Conservation (phyloP, 2,113 vertebrate genomes). For the Polypterus bichir region DNA sequence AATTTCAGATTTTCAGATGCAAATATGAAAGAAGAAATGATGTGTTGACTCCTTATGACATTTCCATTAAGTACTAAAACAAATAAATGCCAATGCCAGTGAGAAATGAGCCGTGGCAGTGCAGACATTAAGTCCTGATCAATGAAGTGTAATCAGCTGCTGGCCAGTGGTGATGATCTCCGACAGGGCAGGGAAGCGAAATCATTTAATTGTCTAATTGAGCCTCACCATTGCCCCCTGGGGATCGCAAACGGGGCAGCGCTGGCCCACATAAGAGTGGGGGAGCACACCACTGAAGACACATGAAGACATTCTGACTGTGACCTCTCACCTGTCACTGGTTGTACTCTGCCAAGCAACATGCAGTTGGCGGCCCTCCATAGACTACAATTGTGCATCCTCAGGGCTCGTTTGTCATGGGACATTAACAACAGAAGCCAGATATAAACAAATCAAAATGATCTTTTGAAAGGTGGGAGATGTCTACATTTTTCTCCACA, state of each 20-base stretch:
- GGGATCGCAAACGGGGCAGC: background rate
- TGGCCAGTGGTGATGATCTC: constrained; percentile 22
- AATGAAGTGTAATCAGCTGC: constrained; percentile 20
- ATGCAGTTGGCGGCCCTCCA: background rate
- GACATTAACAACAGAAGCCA: background rate
- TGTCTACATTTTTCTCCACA: no score
- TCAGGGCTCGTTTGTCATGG: background rate
- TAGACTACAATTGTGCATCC: constrained; percentile 1
- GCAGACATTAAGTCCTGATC: constrained; percentile 10
- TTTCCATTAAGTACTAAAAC: background rate
- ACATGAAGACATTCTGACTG: no score
- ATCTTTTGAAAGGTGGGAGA: no score
- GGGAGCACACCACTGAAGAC: background rate
- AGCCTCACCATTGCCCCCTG: constrained; percentile 4
- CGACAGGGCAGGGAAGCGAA: constrained; percentile 22
- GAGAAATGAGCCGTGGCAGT: no score
- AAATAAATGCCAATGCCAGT: no score
- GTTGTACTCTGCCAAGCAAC: background rate
- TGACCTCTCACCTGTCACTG: background rate
- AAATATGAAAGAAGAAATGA: background rate
- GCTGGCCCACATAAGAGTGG: background rate
- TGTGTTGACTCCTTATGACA: background rate
- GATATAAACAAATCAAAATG: no score
- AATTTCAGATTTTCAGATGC: no score
- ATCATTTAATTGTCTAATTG: constrained; percentile 27